Evolutionary conservation across 2,888 invertebrate genomes (phyloP).

Genomic region (Ectemnius lituratus): DNA sequence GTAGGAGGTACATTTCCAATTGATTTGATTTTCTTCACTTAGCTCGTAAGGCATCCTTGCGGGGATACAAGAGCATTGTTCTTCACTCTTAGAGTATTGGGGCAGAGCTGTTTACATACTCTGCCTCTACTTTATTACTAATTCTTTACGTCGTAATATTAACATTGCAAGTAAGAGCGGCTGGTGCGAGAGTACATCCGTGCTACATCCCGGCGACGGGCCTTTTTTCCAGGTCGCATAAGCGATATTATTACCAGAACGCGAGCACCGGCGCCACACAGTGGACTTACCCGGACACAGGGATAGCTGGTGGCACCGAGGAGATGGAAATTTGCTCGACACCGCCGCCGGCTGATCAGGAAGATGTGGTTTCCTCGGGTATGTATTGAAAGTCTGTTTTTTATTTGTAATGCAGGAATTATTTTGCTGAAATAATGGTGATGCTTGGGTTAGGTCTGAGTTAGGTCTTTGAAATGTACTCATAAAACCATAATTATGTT

Average conservation of each 20-base stretch:
- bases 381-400: background rate
- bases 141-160: background rate
- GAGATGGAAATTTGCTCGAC: slow-evolving; percentile 83
- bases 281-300: slow-evolving; percentile 83
- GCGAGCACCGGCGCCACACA: slow-evolving; percentile 81
- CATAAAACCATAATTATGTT: no score
- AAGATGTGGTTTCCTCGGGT: slow-evolving; percentile 68
- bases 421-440: background rate
- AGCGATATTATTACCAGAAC: slow-evolving; percentile 85
- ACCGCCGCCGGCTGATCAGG: slow-evolving; percentile 79
- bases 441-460: background rate
- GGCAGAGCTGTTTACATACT: no score
- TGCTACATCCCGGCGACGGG: slow-evolving; percentile 10
- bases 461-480: no score
- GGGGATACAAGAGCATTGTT: no score
- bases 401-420: no score
- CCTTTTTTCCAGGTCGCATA: slow-evolving; percentile 81
- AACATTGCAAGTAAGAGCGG: slow-evolving; percentile 31
- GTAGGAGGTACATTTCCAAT: no score
- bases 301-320: slow-evolving; percentile 79
- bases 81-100: no score
- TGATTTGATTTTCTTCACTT: no score
- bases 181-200: no score
- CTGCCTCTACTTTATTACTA: no score
- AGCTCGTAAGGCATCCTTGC: no score